Evolutionary conservation across 2,113 vertebrate genomes (phyloP).

Genomic region (Heterocephalus glaber): DNA sequence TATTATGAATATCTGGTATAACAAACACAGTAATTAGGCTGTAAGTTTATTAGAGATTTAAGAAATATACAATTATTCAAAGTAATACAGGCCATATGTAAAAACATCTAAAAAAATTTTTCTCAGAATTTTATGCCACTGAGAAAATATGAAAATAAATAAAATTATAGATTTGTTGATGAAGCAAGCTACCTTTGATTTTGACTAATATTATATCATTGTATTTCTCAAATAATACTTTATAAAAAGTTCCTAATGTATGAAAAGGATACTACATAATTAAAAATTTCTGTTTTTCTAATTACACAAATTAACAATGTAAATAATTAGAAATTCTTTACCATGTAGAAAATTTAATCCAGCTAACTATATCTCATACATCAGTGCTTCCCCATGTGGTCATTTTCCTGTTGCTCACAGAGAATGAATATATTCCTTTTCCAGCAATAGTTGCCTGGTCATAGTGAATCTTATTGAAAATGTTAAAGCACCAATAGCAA

Average conservation of each 20-base stretch:
- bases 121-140: background rate
- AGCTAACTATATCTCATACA: conserved; percentile 30
- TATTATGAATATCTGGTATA: background rate
- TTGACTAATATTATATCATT: background rate
- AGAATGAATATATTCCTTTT: conserved; percentile 75
- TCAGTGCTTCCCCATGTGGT: background rate
- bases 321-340: background rate
- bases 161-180: background rate
- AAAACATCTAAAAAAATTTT: background rate
- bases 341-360: background rate
- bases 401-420: conserved; percentile 66
- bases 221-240: background rate
- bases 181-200: background rate
- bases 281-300: background rate
- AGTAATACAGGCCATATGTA: background rate
- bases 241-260: background rate
- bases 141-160: background rate
- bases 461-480: conserved; percentile 71
- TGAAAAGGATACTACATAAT: background rate
- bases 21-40: background rate
- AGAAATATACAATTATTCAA: background rate
- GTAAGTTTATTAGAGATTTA: background rate
- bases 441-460: conserved; percentile 73
- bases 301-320: conserved; percentile 30
- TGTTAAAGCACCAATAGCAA: conserved; percentile 20